phyloP scores from a whole-genome alignment of 2,113 vertebrate genomes.

The Gymnarchus niloticus region DNA sequence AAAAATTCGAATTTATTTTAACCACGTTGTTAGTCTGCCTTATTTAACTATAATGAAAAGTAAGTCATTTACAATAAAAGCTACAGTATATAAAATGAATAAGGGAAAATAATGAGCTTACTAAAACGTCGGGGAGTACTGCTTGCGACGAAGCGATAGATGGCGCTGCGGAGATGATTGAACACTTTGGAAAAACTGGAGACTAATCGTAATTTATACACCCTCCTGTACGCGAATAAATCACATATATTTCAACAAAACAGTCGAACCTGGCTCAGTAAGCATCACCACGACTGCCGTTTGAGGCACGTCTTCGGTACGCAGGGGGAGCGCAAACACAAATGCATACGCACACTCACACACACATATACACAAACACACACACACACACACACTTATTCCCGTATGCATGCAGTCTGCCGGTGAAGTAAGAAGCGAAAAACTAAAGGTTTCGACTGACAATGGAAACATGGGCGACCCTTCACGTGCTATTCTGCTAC shows the following conservation, averaged over 20 bases:
- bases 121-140: background rate
- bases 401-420: background rate
- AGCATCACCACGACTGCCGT: background rate
- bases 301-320: background rate
- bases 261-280: background rate
- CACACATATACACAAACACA: background rate
- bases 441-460: background rate
- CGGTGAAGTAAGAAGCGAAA: background rate
- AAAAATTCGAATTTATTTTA: too few species aligned
- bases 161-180: slow-evolving; percentile 46
- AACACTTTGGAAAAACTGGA: slow-evolving; percentile 10
- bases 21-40: background rate
- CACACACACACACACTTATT: background rate
- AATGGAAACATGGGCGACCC: background rate
- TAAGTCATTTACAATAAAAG: background rate
- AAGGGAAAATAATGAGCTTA: background rate
- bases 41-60: background rate
- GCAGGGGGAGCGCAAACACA: background rate
- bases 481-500: background rate
- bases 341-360: background rate
- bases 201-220: slow-evolving; percentile 23
- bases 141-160: slow-evolving; percentile 33
- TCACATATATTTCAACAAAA: slow-evolving; percentile 3
- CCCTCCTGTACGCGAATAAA: slow-evolving; percentile 7
- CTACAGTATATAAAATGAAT: background rate